These are phyloP conservation scores for Epinephelus awoara DNA, from an alignment of 2,797 vertebrate species.

Conservation along the genomic window DNA sequence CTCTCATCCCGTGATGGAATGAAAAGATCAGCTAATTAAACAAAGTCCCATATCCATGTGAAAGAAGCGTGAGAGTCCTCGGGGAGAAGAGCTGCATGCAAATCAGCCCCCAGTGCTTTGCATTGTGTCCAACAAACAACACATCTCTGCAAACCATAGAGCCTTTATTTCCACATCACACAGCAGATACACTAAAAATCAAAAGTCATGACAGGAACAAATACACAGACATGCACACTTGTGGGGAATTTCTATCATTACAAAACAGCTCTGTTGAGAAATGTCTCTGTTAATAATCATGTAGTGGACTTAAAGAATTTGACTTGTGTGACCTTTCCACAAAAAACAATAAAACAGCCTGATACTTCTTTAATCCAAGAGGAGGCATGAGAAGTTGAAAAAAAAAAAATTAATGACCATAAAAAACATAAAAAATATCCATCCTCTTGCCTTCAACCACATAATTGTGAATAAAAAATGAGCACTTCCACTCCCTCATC, in stretches of 20 bases:
- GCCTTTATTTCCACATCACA: slow-evolving; percentile 75
- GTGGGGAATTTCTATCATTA: slow-evolving; percentile 45
- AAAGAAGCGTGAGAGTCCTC: slow-evolving; percentile 75
- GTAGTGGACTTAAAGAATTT: neutral
- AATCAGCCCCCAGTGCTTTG: slow-evolving; percentile 72
- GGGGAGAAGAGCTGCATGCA: slow-evolving; percentile 78
- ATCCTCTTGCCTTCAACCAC: slow-evolving; percentile 20
- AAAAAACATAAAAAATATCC: slow-evolving; percentile 53
- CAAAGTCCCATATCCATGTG: slow-evolving; percentile 81
- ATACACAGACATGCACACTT: slow-evolving; percentile 51
- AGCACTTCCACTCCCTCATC: slow-evolving; percentile 24
- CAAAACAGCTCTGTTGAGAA: slow-evolving; percentile 45
- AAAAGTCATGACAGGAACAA: slow-evolving; percentile 51
- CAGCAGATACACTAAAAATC: slow-evolving; percentile 35
- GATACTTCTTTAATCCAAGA: slow-evolving; percentile 19
- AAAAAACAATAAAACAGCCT: slow-evolving; percentile 10
- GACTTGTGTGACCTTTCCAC: slow-evolving; percentile 15
- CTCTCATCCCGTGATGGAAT: slow-evolving; percentile 78
- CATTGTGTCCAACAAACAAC: slow-evolving; percentile 64
- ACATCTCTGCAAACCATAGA: slow-evolving; percentile 66
- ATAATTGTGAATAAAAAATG: slow-evolving; percentile 31
- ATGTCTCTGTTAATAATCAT: neutral
- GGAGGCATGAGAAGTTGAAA: slow-evolving; percentile 21
- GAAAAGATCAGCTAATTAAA: slow-evolving; percentile 87
- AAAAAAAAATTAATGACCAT: slow-evolving; percentile 25